Base-by-base conservation (phyloP, 2,113 vertebrate genomes). In the Chloebia gouldiae region DNA sequence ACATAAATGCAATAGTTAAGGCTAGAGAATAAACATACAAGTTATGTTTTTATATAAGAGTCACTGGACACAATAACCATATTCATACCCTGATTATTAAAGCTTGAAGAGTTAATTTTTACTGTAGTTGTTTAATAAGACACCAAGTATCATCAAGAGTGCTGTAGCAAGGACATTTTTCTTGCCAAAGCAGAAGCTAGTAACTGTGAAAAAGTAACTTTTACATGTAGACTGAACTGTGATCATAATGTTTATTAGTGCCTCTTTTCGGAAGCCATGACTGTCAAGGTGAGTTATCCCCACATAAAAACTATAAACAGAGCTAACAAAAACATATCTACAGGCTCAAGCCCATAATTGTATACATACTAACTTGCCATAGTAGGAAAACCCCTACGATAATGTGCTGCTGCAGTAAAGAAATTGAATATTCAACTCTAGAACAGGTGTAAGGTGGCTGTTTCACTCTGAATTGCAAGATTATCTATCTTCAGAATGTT, bases 331-430 rank as follows among this genome's bases (percentile, higher is more conserved):
- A 81, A 9, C 19, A 19, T 50, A 51, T 13, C 5, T 73, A 23
- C 10, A 63, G 39, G 12, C 3, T 69, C 31, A 30, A 23, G 8
- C 0, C 0, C 27, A 12, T 57, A 69, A 27, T 53, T 50, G 83
- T 7, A 20, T 23, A 24, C 4, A 30, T 30, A 18, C 6, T 39
- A 35, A 71, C 8, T 28, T 24, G 11, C 28, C 49, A 42, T 27
- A 20, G 15, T 15, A 54, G 18, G 1, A 59, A 77, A 63, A 4
- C 4, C 3, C 1, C 4, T 64, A 5, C 3, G 39, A 49, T 35
- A 39, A 47, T 30, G 5, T 54, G 11, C 23, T 70, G 8, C 8
- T 44, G 21, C 13, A 73, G 2, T 45, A 83, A 71, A 64, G 10
- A 70, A 68, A 60, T 16, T 22, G n/a, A 79, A 65, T 22, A 39